Conservation (phyloP, 2,888 invertebrate genomes). For the Hirtodrosophila cameraria region DNA sequence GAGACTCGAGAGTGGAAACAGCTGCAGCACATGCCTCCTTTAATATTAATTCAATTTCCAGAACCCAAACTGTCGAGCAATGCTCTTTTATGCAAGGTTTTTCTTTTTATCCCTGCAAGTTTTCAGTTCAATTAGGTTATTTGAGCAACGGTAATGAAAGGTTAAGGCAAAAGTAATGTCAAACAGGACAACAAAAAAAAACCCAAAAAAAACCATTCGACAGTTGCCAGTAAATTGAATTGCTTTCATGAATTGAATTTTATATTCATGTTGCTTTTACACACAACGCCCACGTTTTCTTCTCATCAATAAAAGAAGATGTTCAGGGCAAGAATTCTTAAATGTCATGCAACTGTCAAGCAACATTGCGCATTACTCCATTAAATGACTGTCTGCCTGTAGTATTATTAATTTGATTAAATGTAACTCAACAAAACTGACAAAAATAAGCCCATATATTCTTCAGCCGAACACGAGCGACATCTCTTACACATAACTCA, state of each 20-base stretch:
- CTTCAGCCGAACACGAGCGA: slow-evolving; percentile 2
- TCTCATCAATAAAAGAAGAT: slow-evolving; percentile 58
- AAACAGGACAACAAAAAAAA: slow-evolving; percentile 23
- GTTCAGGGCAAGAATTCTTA: slow-evolving; percentile 32
- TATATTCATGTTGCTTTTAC: slow-evolving; percentile 27
- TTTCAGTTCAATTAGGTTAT: slow-evolving; percentile 57
- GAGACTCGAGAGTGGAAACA: slow-evolving; percentile 5
- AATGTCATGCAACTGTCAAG: slow-evolving; percentile 58
- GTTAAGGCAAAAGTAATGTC: slow-evolving; percentile 19
- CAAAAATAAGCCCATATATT: slow-evolving; percentile 42
- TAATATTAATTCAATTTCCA: slow-evolving; percentile 16
- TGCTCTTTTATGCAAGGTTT: slow-evolving; percentile 25
- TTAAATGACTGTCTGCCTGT: slow-evolving; percentile 16
- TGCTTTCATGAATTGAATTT: slow-evolving; percentile 53
- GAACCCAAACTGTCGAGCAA: background rate
- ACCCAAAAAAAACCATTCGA: too few species aligned
- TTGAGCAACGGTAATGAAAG: slow-evolving; percentile 37
- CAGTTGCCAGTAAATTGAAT: slow-evolving; percentile 31
- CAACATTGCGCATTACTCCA: slow-evolving; percentile 3
- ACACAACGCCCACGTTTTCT: slow-evolving; percentile 17
- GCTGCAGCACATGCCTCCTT: slow-evolving; percentile 3
- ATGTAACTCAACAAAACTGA: slow-evolving; percentile 54
- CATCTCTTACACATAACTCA: slow-evolving; percentile 21
- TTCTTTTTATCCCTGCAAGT: slow-evolving; percentile 27
- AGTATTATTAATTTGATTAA: slow-evolving; percentile 79